Base-by-base conservation (phyloP, 2,888 invertebrate genomes). In the Drosophila crucigera region DNA sequence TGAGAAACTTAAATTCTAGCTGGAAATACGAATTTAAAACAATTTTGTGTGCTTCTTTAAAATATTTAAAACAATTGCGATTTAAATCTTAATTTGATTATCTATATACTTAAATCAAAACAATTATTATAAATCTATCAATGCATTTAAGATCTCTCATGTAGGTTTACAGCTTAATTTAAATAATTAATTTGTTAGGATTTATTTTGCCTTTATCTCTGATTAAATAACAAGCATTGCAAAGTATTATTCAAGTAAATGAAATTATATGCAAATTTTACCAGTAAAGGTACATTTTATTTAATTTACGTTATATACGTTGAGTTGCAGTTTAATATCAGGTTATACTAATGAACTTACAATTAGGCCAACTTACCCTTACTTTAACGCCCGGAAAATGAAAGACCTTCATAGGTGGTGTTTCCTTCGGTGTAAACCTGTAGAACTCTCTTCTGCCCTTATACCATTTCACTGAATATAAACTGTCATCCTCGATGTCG, bases 381-480 rank as follows among this genome's bases (percentile, higher is more conserved):
- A 97, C 96, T 89, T 95, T 94, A 63, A 97, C 95, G 58, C 97
- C 97, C 3, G 95, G 94, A 62, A 96, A 94, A 49, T 95, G 95
- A 92, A 97, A 97, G 31, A 95, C 95, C 91, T 96, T 97, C 60
- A 95, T 96, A 25, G 95, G 94, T 1, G 96, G 96, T 11, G 93
- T 94, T 79, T 97, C 97, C 84, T 95, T 95, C 0, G 97, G 97
- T 0, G 96, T 96, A 91, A 95, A 97, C 80, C 97, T 94, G 93
- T 97, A 97, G 94, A 97, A 97, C 94, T 97, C 97, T 76, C 96
- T 94, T 83, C 94, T 94, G 1, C 97, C 97, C 66, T 97, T 94
- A 92, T 97, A 97, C 97, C 97, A 97, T 94, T 97, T 97, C 60
- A 97, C 96, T 2, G 97, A 95, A 94, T 97, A 97, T 50, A 97